A percentile compares a stretch with the other conserved stretches of the same genome.
Conservation (phyloP, 2,113 vertebrate species). For the Anarhynchus alexandrinus region DNA sequence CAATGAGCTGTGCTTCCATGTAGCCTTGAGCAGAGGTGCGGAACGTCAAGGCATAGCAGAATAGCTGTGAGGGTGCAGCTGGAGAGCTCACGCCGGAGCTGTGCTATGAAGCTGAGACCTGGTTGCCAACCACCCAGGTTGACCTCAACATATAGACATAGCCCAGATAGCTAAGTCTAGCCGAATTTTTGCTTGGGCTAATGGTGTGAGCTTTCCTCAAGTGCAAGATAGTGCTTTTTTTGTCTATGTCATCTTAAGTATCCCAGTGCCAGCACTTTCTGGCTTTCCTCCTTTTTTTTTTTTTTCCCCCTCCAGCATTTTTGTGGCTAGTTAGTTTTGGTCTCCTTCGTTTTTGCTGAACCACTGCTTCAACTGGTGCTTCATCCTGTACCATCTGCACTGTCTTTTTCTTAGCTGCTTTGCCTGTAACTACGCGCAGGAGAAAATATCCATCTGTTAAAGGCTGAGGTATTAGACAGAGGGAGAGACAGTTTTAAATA, state of each 20-base stretch:
- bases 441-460: slow-evolving; percentile 55
- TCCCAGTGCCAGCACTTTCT: not conserved
- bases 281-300: not conserved
- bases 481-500: slow-evolving; percentile 62
- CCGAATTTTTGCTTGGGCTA: not conserved
- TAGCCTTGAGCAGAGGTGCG: not conserved
- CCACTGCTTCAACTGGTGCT: not conserved
- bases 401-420: slow-evolving; percentile 32
- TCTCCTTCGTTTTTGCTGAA: not conserved
- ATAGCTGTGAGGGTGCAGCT: not conserved
- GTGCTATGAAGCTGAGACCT: not conserved
- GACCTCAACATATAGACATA: not conserved
- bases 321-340: not conserved
- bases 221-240: not conserved
- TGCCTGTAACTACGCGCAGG: not conserved
- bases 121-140: not conserved
- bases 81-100: not conserved
- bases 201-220: not conserved
- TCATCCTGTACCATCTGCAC: slow-evolving; percentile 33
- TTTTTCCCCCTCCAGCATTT: not conserved
- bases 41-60: not conserved
- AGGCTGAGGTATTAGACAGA: slow-evolving; percentile 50
- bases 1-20: not conserved
- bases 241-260: not conserved
- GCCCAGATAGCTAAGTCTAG: not conserved